phyloP scores from a whole-genome alignment of 2,888 invertebrate species.

The Athalia cordata region DNA sequence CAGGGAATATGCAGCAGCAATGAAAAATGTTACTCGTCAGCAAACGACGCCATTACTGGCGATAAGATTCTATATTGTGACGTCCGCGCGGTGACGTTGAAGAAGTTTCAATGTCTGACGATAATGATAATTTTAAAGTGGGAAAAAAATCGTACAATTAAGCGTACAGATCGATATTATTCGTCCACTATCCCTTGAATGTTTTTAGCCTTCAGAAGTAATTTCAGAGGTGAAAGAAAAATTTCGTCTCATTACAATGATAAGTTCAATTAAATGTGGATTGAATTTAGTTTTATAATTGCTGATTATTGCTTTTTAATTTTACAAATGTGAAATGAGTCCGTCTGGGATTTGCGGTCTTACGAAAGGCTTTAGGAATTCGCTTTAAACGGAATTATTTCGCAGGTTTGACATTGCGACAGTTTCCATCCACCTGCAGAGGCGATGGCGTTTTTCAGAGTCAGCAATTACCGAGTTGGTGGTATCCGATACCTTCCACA shows the following conservation, averaged over 20 bases:
- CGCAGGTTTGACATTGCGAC: constrained; percentile 19
- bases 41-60: constrained; percentile 10
- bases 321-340: background rate
- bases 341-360: background rate
- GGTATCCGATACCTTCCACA: no score
- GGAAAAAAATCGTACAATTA: no score
- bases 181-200: no score
- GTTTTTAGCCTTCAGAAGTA: no score
- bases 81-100: background rate
- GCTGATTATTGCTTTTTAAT: no score
- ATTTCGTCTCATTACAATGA: no score
- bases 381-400: background rate
- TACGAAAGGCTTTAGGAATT: constrained; percentile 26
- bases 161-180: no score
- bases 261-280: no score
- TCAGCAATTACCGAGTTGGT: constrained; percentile 23
- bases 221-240: no score
- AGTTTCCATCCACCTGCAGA: background rate
- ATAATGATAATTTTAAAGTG: no score
- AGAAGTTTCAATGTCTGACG: no score
- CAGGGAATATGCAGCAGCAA: background rate
- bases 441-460: constrained; percentile 12
- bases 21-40: constrained; percentile 31
- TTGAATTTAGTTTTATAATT: no score
- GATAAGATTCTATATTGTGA: constrained; percentile 5